Percentiles rank a stretch among this genome's conserved stretches.
Conservation (phyloP, 2,113 vertebrate species). For the Columba livia region DNA sequence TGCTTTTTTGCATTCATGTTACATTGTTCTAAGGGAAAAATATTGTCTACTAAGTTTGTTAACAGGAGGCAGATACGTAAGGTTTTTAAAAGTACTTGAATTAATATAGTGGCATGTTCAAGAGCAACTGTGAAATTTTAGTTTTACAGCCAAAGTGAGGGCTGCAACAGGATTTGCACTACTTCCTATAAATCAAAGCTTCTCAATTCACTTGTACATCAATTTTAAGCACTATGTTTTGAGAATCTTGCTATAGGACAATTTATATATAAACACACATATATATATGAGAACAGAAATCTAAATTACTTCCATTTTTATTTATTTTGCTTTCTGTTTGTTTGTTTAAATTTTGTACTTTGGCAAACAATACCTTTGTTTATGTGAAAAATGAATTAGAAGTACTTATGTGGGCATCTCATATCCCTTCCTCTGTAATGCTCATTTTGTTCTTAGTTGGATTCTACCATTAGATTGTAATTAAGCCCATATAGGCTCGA, state of each 20-base stretch:
- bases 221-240: background rate
- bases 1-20: background rate
- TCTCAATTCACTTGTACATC: background rate
- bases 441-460: background rate
- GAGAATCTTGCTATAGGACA: background rate
- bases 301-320: background rate
- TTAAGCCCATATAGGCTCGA: background rate
- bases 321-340: background rate
- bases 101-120: background rate
- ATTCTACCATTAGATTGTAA: slow-evolving; percentile 6
- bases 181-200: background rate
- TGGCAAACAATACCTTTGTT: background rate
- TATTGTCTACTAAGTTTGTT: background rate
- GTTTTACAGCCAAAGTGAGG: background rate
- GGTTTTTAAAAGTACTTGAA: background rate
- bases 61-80: background rate
- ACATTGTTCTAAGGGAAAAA: background rate
- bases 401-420: background rate
- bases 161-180: background rate
- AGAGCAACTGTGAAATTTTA: background rate
- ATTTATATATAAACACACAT: background rate
- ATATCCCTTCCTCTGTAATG: background rate
- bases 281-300: background rate
- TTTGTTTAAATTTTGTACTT: background rate
- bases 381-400: background rate